Percentiles rank a stretch among this genome's conserved stretches.
phyloP scores from a whole-genome alignment of 2,888 invertebrate genomes.

The Apamea sordens region DNA sequence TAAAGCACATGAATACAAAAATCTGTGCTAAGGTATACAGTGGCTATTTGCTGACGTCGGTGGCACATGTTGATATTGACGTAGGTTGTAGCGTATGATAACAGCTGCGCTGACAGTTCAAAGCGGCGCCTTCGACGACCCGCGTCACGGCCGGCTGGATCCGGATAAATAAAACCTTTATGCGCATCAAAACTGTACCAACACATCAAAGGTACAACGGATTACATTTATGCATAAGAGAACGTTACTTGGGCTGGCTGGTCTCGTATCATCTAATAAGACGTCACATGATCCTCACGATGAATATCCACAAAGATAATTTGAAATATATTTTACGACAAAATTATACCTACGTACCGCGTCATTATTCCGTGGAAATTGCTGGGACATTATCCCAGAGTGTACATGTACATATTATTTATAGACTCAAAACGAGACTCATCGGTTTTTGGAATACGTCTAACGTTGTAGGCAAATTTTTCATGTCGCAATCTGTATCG shows the following conservation, averaged over 20 bases:
- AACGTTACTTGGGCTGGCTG: conserved; percentile 37
- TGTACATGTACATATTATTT: conserved; percentile 51
- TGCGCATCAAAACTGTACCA: conserved; percentile 58
- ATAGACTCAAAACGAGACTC: conserved; percentile 35
- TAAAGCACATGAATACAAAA: conserved; percentile 37
- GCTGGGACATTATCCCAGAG: conserved; percentile 26
- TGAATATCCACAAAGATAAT: conserved; percentile 53
- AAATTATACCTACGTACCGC: conserved; percentile 40
- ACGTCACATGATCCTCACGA: conserved; percentile 36
- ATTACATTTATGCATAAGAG: conserved; percentile 69
- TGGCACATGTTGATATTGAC: conserved; percentile 60
- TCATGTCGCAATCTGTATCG: conserved; percentile 22
- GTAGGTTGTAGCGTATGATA: conserved; percentile 59
- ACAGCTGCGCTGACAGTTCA: conserved; percentile 64
- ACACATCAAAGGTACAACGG: conserved; percentile 69
- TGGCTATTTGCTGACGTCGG: conserved; percentile 41
- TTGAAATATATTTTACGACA: conserved; percentile 52
- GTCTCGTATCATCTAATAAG: conserved; percentile 62
- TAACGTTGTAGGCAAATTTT: conserved; percentile 26
- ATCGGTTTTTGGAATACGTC: conserved; percentile 32
- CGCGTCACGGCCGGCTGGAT: conserved; percentile 66
- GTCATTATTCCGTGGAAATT: conserved; percentile 50
- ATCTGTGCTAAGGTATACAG: conserved; percentile 27
- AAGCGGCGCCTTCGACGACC: conserved; percentile 65
- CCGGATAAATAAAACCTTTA: conserved; percentile 59